Evolutionary conservation across 2,113 vertebrate genomes (phyloP), one percentile per base, ranked within the genome.

Genomic region (Diglossa brunneiventris): DNA sequence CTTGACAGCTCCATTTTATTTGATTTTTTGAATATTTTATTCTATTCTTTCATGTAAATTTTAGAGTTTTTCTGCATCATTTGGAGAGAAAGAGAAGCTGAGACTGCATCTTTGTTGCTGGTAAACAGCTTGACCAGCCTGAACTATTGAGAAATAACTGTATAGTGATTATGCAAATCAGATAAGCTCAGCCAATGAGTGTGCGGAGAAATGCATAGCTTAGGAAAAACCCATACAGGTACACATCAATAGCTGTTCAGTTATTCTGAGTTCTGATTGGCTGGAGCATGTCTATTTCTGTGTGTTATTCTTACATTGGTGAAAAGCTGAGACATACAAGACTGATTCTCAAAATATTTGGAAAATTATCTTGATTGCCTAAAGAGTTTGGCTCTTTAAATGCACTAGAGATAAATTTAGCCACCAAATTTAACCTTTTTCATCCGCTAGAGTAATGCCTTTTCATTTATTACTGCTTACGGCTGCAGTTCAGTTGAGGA

Each of bases 81-180:
- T 78, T 94, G 61, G 41, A 69, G 66, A 87, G 83, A 96, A 96
- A 95, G 69, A 84, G 82, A 89, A 90, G 96, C 94, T 96, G 96
- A 96, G 79, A n/a, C 93, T 95, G 94, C 95, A 96, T 96, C 88
- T 96, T 94, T 97, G 90, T 93, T 96, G 92, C 88, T 96, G 61
- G 83, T 81, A 96, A 93, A 96, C 94, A 81, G 93, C 83, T 92
- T 95, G 90, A 97, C 72, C 69, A 92, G 83, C 68, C 46, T 68
- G 80, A 95, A 81, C 72, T 89, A 81, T 89, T 95, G 68, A 95
- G 88, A 92, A 96, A 96, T 96, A 89, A 96, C 92, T 53, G 22
- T 78, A 78, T 8, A 6, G 93, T 68, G 93, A 94, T 96, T 97
- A 97, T 97, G 95, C 76, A 97, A 97, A 97, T 96, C 94, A 96